phyloP scores from a whole-genome alignment of 1,140 invertebrate genomes.

The Bombus sibiricus region DNA sequence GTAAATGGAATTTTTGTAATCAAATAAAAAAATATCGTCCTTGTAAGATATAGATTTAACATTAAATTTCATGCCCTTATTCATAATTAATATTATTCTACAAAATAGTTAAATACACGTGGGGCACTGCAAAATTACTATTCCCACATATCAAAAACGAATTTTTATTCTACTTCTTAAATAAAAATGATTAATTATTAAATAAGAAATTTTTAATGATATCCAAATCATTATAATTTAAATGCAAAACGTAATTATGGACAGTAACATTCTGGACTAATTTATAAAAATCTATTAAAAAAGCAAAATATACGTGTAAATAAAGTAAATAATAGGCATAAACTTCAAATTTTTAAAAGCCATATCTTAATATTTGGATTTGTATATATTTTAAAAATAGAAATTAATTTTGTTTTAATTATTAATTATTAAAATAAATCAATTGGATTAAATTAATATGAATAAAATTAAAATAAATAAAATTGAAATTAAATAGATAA shows the following conservation, averaged over 20 bases:
- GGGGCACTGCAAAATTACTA: neutral
- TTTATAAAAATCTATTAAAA: neutral
- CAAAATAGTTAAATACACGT: neutral
- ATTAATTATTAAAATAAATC: neutral
- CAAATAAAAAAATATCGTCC: too few species aligned
- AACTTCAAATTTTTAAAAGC: neutral
- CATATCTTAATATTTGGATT: neutral
- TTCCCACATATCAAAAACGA: neutral
- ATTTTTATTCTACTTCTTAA: neutral
- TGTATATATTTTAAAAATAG: neutral
- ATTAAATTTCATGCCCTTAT: neutral
- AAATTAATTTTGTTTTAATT: neutral
- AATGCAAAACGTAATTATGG: neutral
- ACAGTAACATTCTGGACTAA: neutral
- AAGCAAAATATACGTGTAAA: too few species aligned
- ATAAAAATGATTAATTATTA: neutral
- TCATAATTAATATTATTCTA: neutral
- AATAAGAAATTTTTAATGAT: neutral
- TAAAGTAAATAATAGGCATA: neutral
- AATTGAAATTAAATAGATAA: constrained; percentile 8
- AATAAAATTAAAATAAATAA: neutral
- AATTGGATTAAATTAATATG: neutral
- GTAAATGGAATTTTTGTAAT: neutral
- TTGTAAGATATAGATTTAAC: neutral
- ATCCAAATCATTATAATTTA: neutral